Base-by-base conservation (phyloP, 2,888 invertebrate species). In the Leuctra nigra region DNA sequence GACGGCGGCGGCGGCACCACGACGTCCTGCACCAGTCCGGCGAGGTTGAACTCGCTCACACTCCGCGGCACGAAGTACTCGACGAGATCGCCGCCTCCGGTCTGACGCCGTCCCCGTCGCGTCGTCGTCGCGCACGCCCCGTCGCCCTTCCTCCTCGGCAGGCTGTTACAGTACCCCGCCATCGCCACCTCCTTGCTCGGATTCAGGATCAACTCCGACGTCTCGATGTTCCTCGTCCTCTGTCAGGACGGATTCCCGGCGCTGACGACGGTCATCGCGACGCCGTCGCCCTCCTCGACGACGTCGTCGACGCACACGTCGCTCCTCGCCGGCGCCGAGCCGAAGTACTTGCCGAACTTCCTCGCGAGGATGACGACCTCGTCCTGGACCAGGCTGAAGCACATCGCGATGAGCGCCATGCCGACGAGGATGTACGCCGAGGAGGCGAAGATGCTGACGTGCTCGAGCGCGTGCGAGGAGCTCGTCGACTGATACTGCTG, bases 1-100 rank as follows among this genome's bases (percentile, higher is more conserved):
- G 67, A 47, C 1, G 74, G 71, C 7, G 73, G 70, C 1, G 76
- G 74, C 4, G 75, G 74, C 7, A 46, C 20, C 16, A 75, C 75
- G 55, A 77, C 72, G 65, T 83, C 80, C 52, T 79, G 76, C 7
- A 83, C 79, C 1, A 73, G 68, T 36, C 86, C 83, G 0, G 83
- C 80, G 57, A 90, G 71, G 69, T 90, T 87, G 67, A 90, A 90
- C 69, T 89, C 90, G 72, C 89, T 89, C 57, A 89, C 79, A 71
- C 88, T 88, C 58, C 90, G 77, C 60, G 90, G 90, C 61, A 90
- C 88, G 69, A 89, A 90, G 70, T 90, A 90, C 68, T 90, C 90
- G 57, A 87, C 76, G 23, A 44, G 48, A 41, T 53, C 48, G 20
- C 16, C 16, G 11, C 29, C 29, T 6, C 18, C 6, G 11, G 9